phyloP scores from a whole-genome alignment of 1,140 invertebrate genomes.

The Psilanteris sp. region DNA sequence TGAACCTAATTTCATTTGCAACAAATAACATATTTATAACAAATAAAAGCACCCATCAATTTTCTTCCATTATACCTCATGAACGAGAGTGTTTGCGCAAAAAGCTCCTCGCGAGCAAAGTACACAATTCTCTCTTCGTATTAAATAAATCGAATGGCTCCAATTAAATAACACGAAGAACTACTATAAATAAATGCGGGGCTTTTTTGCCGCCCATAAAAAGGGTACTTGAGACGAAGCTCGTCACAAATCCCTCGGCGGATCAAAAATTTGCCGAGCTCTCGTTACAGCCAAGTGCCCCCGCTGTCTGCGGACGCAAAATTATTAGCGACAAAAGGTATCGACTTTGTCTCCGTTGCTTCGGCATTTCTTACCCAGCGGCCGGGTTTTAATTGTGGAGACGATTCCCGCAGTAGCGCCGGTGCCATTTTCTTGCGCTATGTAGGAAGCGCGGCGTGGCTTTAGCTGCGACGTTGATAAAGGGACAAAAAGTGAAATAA shows the following conservation, averaged over 20 bases:
- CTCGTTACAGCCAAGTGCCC: slow-evolving; percentile 28
- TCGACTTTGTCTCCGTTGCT: slow-evolving; percentile 39
- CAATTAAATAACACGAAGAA: slow-evolving; percentile 30
- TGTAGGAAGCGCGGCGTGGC: slow-evolving; percentile 65
- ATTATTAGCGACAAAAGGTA: slow-evolving; percentile 57
- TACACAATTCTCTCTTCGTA: slow-evolving; percentile 1
- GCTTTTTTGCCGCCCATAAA: slow-evolving; percentile 11
- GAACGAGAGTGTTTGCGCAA: neutral
- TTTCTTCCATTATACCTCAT: too few relatives aligned
- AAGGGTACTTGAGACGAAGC: slow-evolving; percentile 1
- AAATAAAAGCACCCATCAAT: too few relatives aligned
- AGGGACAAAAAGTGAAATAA: slow-evolving; percentile 65
- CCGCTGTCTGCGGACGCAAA: slow-evolving; percentile 27
- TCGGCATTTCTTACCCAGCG: slow-evolving; percentile 37
- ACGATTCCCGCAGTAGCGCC: slow-evolving; percentile 45
- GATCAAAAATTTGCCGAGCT: slow-evolving; percentile 27
- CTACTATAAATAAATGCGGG: slow-evolving; percentile 15
- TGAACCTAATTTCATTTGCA: too few relatives aligned
- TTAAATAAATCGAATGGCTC: slow-evolving; percentile 24
- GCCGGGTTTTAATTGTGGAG: slow-evolving; percentile 69
- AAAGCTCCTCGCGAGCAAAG: slow-evolving; percentile 4
- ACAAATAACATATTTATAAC: too few relatives aligned
- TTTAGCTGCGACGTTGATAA: slow-evolving; percentile 57
- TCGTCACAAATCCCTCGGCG: slow-evolving; percentile 39
- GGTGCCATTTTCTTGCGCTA: slow-evolving; percentile 64